A percentile compares a stretch with the other conserved stretches of the same genome.
Conservation (phyloP, 2,113 vertebrate genomes). For the Notarius quadriscutis region DNA sequence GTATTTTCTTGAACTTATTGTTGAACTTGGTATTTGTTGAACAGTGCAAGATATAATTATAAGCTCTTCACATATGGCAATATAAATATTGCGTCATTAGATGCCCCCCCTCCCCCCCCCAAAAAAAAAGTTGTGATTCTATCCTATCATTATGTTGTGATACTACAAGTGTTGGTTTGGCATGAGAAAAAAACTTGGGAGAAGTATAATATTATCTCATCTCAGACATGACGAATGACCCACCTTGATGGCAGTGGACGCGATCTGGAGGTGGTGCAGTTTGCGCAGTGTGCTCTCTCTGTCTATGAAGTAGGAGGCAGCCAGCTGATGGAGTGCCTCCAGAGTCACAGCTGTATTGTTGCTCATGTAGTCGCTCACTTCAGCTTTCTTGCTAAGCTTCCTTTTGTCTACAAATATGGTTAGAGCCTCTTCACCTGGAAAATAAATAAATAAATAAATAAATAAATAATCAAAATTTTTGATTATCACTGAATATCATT, state of each 20-base stretch:
- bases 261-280: slow-evolving; percentile 81
- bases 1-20: neutral
- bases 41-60: neutral
- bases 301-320: slow-evolving; percentile 83
- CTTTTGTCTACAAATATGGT: slow-evolving; percentile 97
- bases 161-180: neutral
- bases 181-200: neutral
- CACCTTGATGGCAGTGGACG: slow-evolving; percentile 83
- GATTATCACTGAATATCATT: neutral
- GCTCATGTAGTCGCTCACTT: slow-evolving; percentile 77
- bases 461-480: neutral
- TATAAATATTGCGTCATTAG: neutral
- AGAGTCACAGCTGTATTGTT: slow-evolving; percentile 76
- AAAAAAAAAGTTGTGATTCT: neutral
- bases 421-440: slow-evolving; percentile 90
- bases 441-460: neutral
- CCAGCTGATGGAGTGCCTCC: slow-evolving; percentile 81
- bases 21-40: no score
- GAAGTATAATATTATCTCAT: slow-evolving; percentile 11
- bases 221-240: slow-evolving; percentile 40
- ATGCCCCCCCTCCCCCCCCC: no score
- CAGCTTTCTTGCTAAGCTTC: slow-evolving; percentile 88
- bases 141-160: neutral
- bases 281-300: slow-evolving; percentile 79
- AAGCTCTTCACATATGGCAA: neutral